Base-by-base conservation (phyloP, 2,888 invertebrate genomes). In the Frankliniella fusca region DNA sequence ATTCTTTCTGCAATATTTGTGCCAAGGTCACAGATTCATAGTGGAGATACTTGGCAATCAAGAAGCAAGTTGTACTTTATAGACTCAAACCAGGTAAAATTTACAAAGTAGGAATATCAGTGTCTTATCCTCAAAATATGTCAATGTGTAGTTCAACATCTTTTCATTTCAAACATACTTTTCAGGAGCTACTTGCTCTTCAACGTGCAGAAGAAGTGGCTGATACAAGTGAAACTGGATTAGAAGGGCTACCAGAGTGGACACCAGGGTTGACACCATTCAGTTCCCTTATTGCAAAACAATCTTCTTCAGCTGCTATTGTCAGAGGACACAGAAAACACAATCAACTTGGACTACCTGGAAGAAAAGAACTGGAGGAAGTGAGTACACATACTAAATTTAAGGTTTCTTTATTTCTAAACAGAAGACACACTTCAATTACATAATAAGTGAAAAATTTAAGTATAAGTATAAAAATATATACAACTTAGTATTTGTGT, bases 61-160 rank as follows among this genome's bases (percentile, higher is more conserved):
- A 89, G 90, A 83, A 91, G 92, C 0, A 91, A 91, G 83, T 87
- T 93, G 18, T 92, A 90, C 86, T 91, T 93, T 85, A 88, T 93
- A 81, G 91, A 91, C 85, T 89, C 90, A 1, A 88, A 91, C 84
- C 92, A 92, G 87, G 92, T 92, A 87, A 85, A 86, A 48, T 49
- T 27, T 83, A 48, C 83, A 84, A 80, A 50, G 83, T 50, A 80
- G 81, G 80, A 0, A 38, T n/a, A 81, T 76, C 81, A 10, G 38
- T 38, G 38, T 80, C 81, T 11, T 83, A 54, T 70, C n/a, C 11
- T 61, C 15, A 61, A 54, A 54, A 54, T 54, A 9, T 54, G 54
- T 12, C 8, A 54, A 15, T 54, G 3, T 54, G 15, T 54, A 61
- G 61, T 61, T 61, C 18, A 15, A 61, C 18, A 15, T 61, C 8